Base-by-base conservation (phyloP, 2,113 vertebrate genomes). In the Sebastes fasciatus region DNA sequence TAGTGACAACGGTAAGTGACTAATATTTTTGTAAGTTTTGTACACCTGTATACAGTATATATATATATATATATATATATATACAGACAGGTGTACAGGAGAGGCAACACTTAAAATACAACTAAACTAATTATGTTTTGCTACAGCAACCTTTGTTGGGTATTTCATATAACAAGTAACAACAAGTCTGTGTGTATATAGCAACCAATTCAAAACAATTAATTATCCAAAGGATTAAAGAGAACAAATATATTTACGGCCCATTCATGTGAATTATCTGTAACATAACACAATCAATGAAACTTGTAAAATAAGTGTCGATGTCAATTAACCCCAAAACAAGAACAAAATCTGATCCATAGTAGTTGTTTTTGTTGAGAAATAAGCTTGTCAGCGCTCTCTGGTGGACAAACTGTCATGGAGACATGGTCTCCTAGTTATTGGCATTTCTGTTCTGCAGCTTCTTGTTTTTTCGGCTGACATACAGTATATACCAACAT, bases 331-430 rank as follows among this genome's bases (percentile, higher is more conserved):
- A 62, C 60, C 60, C 6, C 26, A 8, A 40, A 17, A 62, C 57
- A 13, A 64, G 42, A 45, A 64, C 8, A 64, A n/a, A 21, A 65
- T 42, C 4, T 42, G 34, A 63, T 19, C 0, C 26, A 34, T 34
- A 34, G 26, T 34, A 34, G 26, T 34, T 34, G 26, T 34, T 34
- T 34, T 34, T 34, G 26, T 46, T 21, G 8, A 17, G 42, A 62
- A 65, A 65, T 65, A 6, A 43, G 43, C 16, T 51, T 34, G 26
- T 34, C 14, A 54, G 23, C 9, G 26, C 26, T 70, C 49, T 70
- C 67, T 54, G 49, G 49, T 69, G 26, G 49, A 69, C 67, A 69
- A n/a, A 42, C 49, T 17, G 65, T 51, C 49, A 49, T 16, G 5
- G 63, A 65, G 42, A 21, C 42, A 42, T 9, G 4, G 19, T 13